These are phyloP conservation scores for Notodonta dromedarius DNA, from an alignment of 2,888 invertebrate species.

Conservation along the genomic window DNA sequence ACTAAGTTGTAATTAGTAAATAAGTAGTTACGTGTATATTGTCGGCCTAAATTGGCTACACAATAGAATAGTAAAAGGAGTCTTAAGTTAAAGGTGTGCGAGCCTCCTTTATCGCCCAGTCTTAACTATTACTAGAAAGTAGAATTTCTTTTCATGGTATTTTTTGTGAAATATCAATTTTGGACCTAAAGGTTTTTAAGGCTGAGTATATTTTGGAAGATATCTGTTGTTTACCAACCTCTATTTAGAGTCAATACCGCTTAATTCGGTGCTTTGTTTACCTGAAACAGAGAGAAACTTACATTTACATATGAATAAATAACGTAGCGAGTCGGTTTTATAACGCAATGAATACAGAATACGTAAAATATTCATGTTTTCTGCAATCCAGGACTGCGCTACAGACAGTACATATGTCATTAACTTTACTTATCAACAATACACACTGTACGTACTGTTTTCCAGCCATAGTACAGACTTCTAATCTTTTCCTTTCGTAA, in stretches of 20 bases:
- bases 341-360: constrained; percentile 7
- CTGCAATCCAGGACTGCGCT: background rate
- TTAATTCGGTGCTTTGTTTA: constrained; percentile 53
- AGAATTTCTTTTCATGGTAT: too few species aligned
- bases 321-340: constrained; percentile 25
- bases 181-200: background rate
- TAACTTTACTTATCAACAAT: background rate
- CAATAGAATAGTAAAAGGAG: background rate
- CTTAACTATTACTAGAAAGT: too few species aligned
- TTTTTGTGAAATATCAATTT: too few species aligned
- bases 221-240: constrained; percentile 39
- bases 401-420: background rate
- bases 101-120: too few species aligned
- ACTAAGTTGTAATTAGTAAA: background rate
- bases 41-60: too few species aligned
- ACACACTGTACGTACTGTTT: too few species aligned
- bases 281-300: constrained; percentile 62
- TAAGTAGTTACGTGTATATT: background rate
- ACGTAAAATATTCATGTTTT: background rate
- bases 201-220: background rate
- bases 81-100: too few species aligned
- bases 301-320: constrained; percentile 39
- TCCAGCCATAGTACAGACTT: too few species aligned
- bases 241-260: constrained; percentile 26
- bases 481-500: too few species aligned